Evolutionary conservation across 2,797 vertebrate species (phyloP).

Genomic region (Serranus cabrilla): DNA sequence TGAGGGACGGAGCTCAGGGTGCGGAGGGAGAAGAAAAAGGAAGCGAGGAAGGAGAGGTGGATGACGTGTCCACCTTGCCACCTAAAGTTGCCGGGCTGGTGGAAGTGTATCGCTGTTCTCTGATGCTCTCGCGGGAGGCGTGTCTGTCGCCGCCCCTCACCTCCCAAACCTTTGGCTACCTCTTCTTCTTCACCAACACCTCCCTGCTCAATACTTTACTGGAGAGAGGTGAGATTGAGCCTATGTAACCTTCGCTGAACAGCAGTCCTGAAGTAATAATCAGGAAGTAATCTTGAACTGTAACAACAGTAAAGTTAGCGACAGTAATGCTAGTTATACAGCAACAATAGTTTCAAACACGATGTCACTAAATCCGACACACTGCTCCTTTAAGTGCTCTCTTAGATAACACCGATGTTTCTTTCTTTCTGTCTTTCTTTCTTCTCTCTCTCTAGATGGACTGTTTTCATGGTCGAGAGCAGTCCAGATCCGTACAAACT

Average conservation of each 20-base stretch:
- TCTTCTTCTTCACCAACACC: slow-evolving; percentile 97
- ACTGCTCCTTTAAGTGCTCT: background rate
- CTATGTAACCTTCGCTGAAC: background rate
- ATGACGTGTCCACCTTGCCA: slow-evolving; percentile 88
- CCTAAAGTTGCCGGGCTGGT: slow-evolving; percentile 89
- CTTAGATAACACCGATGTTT: background rate
- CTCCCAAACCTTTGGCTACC: slow-evolving; percentile 96
- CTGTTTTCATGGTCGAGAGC: slow-evolving; percentile 95
- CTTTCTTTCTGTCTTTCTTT: background rate
- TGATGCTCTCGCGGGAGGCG: slow-evolving; percentile 90
- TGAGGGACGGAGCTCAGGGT: slow-evolving; percentile 67
- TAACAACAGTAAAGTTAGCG: background rate
- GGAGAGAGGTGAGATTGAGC: slow-evolving; percentile 90
- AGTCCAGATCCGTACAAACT: slow-evolving; percentile 93
- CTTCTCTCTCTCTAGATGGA: slow-evolving; percentile 72
- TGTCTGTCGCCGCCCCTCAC: slow-evolving; percentile 92
- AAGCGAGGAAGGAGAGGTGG: slow-evolving; percentile 80
- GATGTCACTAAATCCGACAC: too few species aligned
- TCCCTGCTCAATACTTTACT: slow-evolving; percentile 94
- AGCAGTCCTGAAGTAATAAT: background rate
- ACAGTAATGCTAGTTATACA: background rate
- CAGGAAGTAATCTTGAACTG: background rate
- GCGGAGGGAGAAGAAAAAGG: slow-evolving; percentile 68
- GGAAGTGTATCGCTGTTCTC: slow-evolving; percentile 91
- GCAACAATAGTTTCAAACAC: background rate